A percentile compares a stretch with the other conserved stretches of the same genome.
phyloP scores from a whole-genome alignment of 2,888 invertebrate species.

The Cataglyphis cursor region DNA sequence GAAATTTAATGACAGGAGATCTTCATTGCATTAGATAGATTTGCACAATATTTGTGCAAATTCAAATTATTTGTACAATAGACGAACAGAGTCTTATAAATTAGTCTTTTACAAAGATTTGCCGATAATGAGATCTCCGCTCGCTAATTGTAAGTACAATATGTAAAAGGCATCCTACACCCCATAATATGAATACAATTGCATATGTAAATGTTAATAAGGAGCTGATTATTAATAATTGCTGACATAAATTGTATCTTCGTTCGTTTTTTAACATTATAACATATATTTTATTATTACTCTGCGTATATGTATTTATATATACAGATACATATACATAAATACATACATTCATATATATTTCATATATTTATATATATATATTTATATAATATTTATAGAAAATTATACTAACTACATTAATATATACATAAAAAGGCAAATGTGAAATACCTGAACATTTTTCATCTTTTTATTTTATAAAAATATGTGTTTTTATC shows the following conservation, averaged over 20 bases:
- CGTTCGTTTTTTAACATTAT: conserved; percentile 70
- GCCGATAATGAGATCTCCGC: conserved; percentile 78
- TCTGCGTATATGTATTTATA: conserved; percentile 70
- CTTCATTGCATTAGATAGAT: conserved; percentile 75
- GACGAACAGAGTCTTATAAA: conserved; percentile 71
- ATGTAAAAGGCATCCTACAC: conserved; percentile 84
- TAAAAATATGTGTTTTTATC: conserved; percentile 84
- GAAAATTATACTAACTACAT: conserved; percentile 86
- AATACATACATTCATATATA: conserved; percentile 49
- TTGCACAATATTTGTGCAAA: conserved; percentile 64
- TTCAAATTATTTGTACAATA: conserved; percentile 71
- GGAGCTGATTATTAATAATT: conserved; percentile 78
- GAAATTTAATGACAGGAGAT: conserved; percentile 84
- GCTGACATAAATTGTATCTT: conserved; percentile 74
- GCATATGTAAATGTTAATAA: conserved; percentile 81
- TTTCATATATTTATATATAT: conserved; percentile 63
- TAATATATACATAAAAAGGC: conserved; percentile 86
- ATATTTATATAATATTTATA: conserved; percentile 79
- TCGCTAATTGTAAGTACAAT: conserved; percentile 79
- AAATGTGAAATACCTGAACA: conserved; percentile 86
- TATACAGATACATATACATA: conserved; percentile 65
- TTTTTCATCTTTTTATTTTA: conserved; percentile 78
- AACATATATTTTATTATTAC: conserved; percentile 74
- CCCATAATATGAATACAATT: conserved; percentile 82
- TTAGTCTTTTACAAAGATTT: conserved; percentile 69